Base-by-base conservation (phyloP, 2,113 vertebrate genomes). In the Myiopsitta monachus region DNA sequence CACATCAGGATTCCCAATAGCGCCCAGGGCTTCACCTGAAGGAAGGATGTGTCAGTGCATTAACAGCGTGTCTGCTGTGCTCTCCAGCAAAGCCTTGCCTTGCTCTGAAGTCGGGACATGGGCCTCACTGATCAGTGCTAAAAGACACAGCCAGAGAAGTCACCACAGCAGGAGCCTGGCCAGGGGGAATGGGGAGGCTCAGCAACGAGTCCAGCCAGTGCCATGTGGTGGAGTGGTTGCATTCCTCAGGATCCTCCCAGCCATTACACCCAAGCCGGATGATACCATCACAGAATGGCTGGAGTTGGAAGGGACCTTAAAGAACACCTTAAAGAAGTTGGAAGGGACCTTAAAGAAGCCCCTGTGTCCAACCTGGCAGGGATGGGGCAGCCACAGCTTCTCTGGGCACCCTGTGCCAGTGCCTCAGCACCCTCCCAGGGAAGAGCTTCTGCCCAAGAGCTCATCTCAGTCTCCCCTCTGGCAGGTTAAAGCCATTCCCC, bases 1-100 rank as follows among this genome's bases (percentile, higher is more conserved):
- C 46, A 99, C 99, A 3, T 94, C 72, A 0, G 97, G 97, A 90
- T 99, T 98, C 74, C 99, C 99, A 0, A 99, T 99, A 7, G 99
- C 99, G 24, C 99, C 99, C 89, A 99, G 95, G 41, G 99, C 99
- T 96, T 99, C 99, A 22, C 99, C 99, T 99, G 74, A 27, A 83
- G 44, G 49, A 59, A 72, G 28, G n/a, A 36, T 6, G 0, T 0
- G 33, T 18, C 43, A 43, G 52, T 15, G 15, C 3, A 6, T 46
- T 22, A 82, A 7, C 7, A 15, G 4, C 10, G 11, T 3, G 31
- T 15, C 30, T 72, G 41, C 41, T 14, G 36, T 11, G 17, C 8
- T 6, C 44, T 57, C 75, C 2, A 1, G 10, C 8, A 81, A 36
- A 64, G n/a, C 54, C 70, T 41, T 10, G 0, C 27, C 54, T 33